Conservation (phyloP, 2,113 vertebrate species). For the Regulus satrapa region DNA sequence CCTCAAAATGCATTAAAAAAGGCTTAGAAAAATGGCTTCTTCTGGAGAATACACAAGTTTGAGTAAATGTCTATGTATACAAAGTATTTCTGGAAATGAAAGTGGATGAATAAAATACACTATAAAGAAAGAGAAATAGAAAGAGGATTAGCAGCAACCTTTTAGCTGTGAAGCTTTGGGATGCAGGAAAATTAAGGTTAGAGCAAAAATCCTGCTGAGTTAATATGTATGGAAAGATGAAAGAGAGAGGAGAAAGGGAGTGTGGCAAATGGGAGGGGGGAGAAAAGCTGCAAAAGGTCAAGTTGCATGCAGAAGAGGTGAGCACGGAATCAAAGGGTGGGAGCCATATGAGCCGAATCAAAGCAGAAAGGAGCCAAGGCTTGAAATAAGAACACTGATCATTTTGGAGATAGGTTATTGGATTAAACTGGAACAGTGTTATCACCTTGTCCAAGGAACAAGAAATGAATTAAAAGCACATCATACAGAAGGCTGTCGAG, state of each 20-base stretch:
- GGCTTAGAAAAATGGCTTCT: constrained; percentile 61
- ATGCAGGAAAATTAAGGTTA: constrained; percentile 60
- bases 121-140: constrained; percentile 58
- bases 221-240: constrained; percentile 69
- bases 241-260: constrained; percentile 52
- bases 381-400: constrained; percentile 60
- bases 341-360: constrained; percentile 43
- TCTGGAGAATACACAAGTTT: constrained; percentile 58
- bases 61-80: constrained; percentile 66
- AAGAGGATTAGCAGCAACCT: constrained; percentile 69
- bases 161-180: constrained; percentile 63
- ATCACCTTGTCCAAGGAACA: constrained; percentile 54
- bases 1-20: constrained; percentile 65
- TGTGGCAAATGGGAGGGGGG: constrained; percentile 52
- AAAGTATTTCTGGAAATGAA: constrained; percentile 67
- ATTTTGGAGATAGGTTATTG: constrained; percentile 58
- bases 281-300: constrained; percentile 64
- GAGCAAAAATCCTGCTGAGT: constrained; percentile 55
- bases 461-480: constrained; percentile 48
- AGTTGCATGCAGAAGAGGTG: constrained; percentile 61
- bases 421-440: constrained; percentile 58
- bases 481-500: background rate
- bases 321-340: constrained; percentile 47
- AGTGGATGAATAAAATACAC: constrained; percentile 66
- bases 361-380: constrained; percentile 44